phyloP scores from a whole-genome alignment of 2,113 vertebrate genomes.

The Casuarius casuarius region DNA sequence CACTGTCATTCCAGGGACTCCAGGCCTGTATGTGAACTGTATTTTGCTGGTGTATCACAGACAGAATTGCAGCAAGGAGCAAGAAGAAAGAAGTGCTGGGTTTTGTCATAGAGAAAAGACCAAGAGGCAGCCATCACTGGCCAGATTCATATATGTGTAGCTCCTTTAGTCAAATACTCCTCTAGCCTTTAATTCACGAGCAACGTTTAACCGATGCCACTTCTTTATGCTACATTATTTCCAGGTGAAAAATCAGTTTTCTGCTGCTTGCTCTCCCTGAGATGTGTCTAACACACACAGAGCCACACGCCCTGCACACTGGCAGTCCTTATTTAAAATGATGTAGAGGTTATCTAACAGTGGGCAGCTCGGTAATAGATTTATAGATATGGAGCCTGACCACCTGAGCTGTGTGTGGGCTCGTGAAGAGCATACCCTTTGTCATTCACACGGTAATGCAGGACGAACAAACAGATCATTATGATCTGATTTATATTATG shows the following conservation, averaged over 20 bases:
- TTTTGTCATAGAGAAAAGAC: neutral
- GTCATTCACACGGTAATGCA: neutral
- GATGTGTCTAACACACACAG: neutral
- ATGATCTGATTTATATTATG: neutral
- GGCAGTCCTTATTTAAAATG: neutral
- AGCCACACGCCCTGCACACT: neutral
- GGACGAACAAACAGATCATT: neutral
- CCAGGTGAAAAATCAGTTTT: neutral
- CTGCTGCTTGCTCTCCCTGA: neutral
- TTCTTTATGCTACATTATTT: neutral
- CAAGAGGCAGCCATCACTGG: neutral
- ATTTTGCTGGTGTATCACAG: accelerated
- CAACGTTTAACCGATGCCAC: neutral
- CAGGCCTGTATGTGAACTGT: accelerated
- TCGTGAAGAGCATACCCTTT: neutral
- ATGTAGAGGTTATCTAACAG: neutral
- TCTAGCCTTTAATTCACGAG: neutral
- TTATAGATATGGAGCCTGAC: neutral
- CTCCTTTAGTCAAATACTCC: neutral
- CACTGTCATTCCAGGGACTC: neutral
- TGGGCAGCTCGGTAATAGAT: neutral
- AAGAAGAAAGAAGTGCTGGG: neutral
- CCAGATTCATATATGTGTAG: accelerated
- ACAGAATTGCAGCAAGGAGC: neutral
- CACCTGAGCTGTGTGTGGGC: neutral